Evolutionary conservation across 2,113 vertebrate genomes (phyloP), one percentile per base, ranked within the genome.

Genomic region (Nicator chloris): DNA sequence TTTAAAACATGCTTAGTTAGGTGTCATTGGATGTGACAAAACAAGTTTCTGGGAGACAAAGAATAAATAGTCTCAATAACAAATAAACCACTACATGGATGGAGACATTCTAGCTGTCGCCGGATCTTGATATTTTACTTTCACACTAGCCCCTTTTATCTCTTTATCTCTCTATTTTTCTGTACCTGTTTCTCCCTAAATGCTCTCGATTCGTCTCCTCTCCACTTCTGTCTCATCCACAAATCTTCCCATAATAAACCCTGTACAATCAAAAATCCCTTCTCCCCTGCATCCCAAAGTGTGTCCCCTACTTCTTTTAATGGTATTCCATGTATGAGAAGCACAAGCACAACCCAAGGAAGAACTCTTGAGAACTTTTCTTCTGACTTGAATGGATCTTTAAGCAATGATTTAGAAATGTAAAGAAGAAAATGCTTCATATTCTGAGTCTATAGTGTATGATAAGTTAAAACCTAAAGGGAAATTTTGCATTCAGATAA

Each of bases 271-370:
- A 44, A 28, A 49, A 78, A 11, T 17, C 2, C 8, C 6, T 75
- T 12, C 45, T 53, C 2, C 7, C 5, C 16, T 35, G 3, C 13
- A 37, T 26, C 12, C 4, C 4, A 40, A 8, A 13, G 5, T 28
- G 2, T 37, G 13, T 14, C 1, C 2, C 4, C 3, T 57, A 19
- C 2, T 5, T 9, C 37, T 57, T 6, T 6, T n/a, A 53, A 9
- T 45, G 31, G 1, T 3, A 6, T 7, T 3, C 7, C 7, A 3
- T 3, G 0, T 28, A 8, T 12, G 3, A 42, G 16, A 66, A 53
- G 13, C 8, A 16, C 18, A 31, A 20, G n/a, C 1, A 9, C 15
- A 56, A 5, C 3, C 5, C n/a, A 72, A 11, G 37, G 24, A 86
- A 86, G 22, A n/a, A n/a, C 9, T 70, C 17, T 49, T 42, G 18